Evolutionary conservation across 2,113 vertebrate genomes (phyloP), one percentile per base, ranked within the genome.

Genomic region (Chloropsis hardwickii): DNA sequence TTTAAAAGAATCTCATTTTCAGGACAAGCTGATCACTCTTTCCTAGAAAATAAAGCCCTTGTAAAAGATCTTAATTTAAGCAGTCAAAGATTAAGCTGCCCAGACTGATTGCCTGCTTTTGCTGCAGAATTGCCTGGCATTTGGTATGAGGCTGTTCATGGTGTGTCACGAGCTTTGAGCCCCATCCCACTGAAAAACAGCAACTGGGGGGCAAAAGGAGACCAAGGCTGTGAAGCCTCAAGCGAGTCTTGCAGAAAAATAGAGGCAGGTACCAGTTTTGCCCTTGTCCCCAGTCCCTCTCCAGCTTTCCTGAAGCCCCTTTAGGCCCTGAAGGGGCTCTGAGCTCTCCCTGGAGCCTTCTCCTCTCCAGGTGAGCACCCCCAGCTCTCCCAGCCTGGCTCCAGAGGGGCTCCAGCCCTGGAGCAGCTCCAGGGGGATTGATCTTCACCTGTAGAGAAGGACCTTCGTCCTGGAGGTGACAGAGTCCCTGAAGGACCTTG

Each of bases 21-120:
- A 83, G 93, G 93, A 93, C 93, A 95, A 94, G 95, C 84, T 91
- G 91, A 95, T 92, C 94, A 62, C 60, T 95, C 92, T 92, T 96
- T 87, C 86, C 91, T 79, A 85, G 93, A 50, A 96, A 96, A 94
- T 95, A 95, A 95, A 97, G 87, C 87, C 71, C 93, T 92, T 87
- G 91, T 97, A 95, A 91, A 94, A 96, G 87, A 95, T 95, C 90
- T 96, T 94, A 74, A 97, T 91, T 96, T 92, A 93, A 96, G 90
- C 92, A 96, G 85, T 51, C 82, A 80, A 64, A 94, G 95, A 96
- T 93, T 93, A 96, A 92, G 93, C 90, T 92, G 92, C 93, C 90
- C 90, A 70, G 86, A 88, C 78, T 74, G 94, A 96, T 81, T 95
- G 94, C 78, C 73, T 92, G 70, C 91, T 80, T 85, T 64, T 64